Conservation (phyloP, 2,113 vertebrate species). For the Corythornis cristatus region DNA sequence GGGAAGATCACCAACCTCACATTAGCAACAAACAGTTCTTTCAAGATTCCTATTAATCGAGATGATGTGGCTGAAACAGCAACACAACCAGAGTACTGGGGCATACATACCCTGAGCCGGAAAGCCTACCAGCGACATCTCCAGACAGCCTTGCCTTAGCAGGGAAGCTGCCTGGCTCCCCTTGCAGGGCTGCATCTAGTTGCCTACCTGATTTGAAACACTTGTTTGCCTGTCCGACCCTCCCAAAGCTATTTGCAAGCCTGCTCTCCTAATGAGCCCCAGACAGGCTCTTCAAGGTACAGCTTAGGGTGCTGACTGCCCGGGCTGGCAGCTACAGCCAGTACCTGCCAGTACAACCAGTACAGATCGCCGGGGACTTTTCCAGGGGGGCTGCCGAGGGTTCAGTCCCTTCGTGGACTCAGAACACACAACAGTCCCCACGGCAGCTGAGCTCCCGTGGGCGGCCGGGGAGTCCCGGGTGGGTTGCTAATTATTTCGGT, state of each 20-base stretch:
- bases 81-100: neutral
- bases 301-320: neutral
- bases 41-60: neutral
- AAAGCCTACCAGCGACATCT: neutral
- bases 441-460: neutral
- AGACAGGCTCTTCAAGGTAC: neutral
- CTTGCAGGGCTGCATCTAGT: neutral
- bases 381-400: fast-evolving
- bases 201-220: neutral
- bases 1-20: neutral
- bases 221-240: neutral
- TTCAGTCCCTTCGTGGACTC: too few relatives aligned
- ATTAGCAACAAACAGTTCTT: neutral
- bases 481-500: neutral
- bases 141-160: neutral
- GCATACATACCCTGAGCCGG: neutral
- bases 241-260: neutral
- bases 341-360: too few relatives aligned
- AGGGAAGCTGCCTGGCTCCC: neutral
- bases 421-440: neutral
- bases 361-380: neutral
- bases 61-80: neutral
- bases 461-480: too few relatives aligned
- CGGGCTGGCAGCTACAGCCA: neutral
- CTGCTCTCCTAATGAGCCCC: neutral